Evolutionary conservation across 2,888 invertebrate genomes (phyloP).

Genomic region (Acleris emargana): DNA sequence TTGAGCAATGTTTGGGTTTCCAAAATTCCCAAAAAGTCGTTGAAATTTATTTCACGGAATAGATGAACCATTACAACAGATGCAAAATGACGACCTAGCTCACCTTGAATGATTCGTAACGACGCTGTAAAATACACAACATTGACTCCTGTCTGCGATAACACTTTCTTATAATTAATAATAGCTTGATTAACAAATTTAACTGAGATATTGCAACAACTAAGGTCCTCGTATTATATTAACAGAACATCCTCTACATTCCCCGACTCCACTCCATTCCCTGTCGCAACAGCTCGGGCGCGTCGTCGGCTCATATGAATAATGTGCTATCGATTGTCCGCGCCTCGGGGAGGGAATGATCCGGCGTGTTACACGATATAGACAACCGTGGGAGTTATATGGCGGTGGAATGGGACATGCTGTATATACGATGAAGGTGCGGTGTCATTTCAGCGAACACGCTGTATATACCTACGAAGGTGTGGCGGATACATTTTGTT

Average conservation of each 20-base stretch:
- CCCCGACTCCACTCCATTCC: constrained; percentile 23
- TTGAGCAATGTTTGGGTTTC: no score
- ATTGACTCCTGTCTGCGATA: no score
- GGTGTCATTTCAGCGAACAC: not conserved
- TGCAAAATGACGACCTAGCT: no score
- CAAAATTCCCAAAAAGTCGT: no score
- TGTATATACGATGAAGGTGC: not conserved
- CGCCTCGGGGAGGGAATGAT: constrained; percentile 27
- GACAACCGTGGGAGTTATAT: constrained; percentile 4
- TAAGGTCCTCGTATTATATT: not conserved
- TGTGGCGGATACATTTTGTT: no score
- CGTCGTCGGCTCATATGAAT: constrained; percentile 48
- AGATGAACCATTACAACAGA: no score
- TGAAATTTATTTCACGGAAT: no score
- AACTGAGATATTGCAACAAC: not conserved
- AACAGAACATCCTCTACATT: not conserved
- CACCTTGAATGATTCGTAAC: no score
- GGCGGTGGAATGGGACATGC: not conserved
- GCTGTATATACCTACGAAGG: no score
- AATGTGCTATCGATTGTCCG: constrained; percentile 50
- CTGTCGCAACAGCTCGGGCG: constrained; percentile 33
- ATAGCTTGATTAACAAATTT: not conserved
- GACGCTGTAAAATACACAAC: no score
- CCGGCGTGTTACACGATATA: constrained; percentile 19
- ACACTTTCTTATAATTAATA: no score